phyloP scores from a whole-genome alignment of 2,113 vertebrate species.

The Bubo bubo region DNA sequence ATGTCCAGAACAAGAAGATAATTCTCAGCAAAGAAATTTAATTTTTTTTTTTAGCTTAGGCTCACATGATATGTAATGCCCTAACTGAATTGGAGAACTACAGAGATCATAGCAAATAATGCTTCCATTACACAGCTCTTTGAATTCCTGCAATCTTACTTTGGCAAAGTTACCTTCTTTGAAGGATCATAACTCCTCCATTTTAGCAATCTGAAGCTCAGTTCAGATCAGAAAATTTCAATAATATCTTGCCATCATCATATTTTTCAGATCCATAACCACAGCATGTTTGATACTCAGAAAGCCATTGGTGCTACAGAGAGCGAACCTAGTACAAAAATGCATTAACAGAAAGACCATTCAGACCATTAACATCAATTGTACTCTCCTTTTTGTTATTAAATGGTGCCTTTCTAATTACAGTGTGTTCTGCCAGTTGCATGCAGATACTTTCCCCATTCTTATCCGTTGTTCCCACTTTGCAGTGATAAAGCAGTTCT shows the following conservation, averaged over 20 bases:
- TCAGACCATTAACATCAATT: background rate
- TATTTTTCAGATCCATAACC: background rate
- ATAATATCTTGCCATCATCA: background rate
- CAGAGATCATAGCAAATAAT: background rate
- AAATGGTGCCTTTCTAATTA: background rate
- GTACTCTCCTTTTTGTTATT: background rate
- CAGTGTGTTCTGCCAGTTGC: background rate
- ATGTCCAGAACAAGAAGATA: background rate
- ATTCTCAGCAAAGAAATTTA: background rate
- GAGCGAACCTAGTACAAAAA: background rate
- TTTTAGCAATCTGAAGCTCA: background rate
- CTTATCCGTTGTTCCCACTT: background rate
- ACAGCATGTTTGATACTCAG: background rate
- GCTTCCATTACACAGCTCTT: background rate
- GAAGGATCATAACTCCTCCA: background rate
- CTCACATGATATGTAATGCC: background rate
- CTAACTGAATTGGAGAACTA: background rate
- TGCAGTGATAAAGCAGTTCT: slow-evolving; percentile 22
- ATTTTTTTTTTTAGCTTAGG: background rate
- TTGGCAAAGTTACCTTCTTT: background rate
- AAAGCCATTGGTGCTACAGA: background rate
- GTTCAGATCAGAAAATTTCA: background rate
- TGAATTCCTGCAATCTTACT: background rate
- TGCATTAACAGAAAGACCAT: background rate
- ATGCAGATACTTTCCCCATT: background rate